Evolutionary conservation across 2,888 invertebrate genomes (phyloP).

Genomic region (Pterobdella sp.): DNA sequence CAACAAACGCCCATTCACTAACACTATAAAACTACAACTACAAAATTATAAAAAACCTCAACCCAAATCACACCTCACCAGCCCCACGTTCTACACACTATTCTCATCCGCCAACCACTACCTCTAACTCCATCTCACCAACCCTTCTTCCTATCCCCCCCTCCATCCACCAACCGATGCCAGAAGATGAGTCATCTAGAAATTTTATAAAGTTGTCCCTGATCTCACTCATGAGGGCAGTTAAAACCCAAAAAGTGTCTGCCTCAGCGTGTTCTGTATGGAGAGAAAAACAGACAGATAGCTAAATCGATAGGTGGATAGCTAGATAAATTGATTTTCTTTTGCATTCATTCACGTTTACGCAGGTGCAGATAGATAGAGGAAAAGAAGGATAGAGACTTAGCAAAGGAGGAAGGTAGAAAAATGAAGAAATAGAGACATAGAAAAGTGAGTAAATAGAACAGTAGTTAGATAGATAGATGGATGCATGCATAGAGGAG

Average conservation of each 20-base stretch:
- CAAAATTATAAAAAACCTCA: too few relatives aligned
- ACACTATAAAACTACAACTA: too few relatives aligned
- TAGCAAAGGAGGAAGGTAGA: background rate
- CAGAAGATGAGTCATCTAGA: conserved; percentile 76
- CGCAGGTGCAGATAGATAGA: background rate
- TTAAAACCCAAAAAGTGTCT: conserved; percentile 96
- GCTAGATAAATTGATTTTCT: background rate
- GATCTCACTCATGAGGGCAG: conserved; percentile 93
- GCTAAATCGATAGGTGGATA: too few relatives aligned
- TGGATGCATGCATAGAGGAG: background rate
- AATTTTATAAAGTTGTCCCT: conserved; percentile 87
- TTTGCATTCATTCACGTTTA: background rate
- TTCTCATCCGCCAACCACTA: background rate
- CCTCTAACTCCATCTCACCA: background rate
- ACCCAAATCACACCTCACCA: too few relatives aligned
- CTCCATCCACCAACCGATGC: conserved; percentile 52
- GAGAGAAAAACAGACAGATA: too few relatives aligned
- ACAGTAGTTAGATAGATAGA: background rate
- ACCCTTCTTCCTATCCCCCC: background rate
- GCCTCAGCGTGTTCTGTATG: conserved; percentile 78
- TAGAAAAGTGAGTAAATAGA: background rate
- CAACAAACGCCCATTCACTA: too few relatives aligned
- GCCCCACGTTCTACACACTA: background rate
- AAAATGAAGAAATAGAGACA: background rate
- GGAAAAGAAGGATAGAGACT: background rate